Conservation (phyloP, 1,140 invertebrate genomes). For the Littorina saxatilis region DNA sequence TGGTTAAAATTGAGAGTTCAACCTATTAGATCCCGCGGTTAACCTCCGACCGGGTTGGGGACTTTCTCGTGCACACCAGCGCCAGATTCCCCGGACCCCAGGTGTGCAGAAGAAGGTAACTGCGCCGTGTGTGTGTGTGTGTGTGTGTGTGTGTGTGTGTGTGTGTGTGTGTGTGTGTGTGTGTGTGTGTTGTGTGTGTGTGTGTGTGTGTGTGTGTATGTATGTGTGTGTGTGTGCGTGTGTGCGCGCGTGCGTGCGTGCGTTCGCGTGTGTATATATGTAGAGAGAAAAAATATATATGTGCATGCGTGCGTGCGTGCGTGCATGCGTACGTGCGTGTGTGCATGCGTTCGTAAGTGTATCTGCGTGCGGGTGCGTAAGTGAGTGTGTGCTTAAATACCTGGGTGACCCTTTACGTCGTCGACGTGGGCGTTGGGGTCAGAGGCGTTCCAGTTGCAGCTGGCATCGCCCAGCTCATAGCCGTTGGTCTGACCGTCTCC, state of each 20-base stretch:
- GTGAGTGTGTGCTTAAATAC: background rate
- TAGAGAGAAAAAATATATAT: too few relatives aligned
- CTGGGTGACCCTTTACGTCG: background rate
- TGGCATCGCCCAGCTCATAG: background rate
- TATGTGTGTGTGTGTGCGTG: background rate
- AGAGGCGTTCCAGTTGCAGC: background rate
- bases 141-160: background rate
- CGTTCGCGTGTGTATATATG: too few relatives aligned
- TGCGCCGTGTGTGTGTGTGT: background rate
- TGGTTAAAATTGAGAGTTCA: too few relatives aligned
- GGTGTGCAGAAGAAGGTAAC: background rate
- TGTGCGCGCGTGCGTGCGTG: background rate
- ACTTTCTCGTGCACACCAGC: too few relatives aligned
- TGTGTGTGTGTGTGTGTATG: background rate
- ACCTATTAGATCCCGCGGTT: too few relatives aligned
- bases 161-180: background rate
- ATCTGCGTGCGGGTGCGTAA: too few relatives aligned
- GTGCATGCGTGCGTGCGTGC: constrained; percentile 17
- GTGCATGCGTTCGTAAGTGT: background rate
- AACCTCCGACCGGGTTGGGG: too few relatives aligned
- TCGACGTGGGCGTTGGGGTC: background rate
- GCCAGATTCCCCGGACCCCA: too few relatives aligned
- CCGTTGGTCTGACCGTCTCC: background rate
- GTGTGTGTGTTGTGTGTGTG: background rate
- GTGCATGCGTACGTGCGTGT: constrained; percentile 1